Evolutionary conservation across 2,888 invertebrate genomes (phyloP), one percentile per base, ranked within the genome.

Genomic region (Biston stratarius): DNA sequence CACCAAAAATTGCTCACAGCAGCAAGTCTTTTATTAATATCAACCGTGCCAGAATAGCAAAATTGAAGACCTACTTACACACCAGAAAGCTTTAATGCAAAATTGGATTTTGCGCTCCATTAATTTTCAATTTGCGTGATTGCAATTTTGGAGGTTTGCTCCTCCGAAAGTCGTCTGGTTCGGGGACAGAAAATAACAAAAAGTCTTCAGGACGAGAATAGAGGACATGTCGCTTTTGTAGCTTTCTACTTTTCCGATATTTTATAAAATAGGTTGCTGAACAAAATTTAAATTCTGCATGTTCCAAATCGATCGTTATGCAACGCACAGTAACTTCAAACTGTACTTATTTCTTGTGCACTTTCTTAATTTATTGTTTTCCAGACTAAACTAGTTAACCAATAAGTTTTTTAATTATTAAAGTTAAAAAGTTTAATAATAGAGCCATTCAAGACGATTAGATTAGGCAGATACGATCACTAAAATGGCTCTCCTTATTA

Each of bases 91-190:
- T 88, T 82, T 87, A 90, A 92, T 91, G 89, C 89, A 89, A 91
- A 92, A 92, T 92, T 92, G 92, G 91, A 92, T 92, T 91, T 92
- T 85, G 83, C 90, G 92, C 88, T 88, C 92, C 92, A 92, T 92
- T 92, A 92, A 92, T 91, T 92, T 92, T 92, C 92, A 92, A 92
- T 92, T 92, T 92, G 89, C 87, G 91, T 92, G 92, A 92, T 92
- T 92, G 92, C 92, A 91, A 91, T 92, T 91, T 92, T 90, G 89
- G 89, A 90, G 91, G 91, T 91, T 91, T 90, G 89, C 89, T 90
- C 83, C 88, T 86, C 83, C 82, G 84, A 86, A 85, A 89, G 86
- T 87, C 87, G 87, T 82, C 85, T 83, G 85, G 80, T 86, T 86
- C 78, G 87, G 83, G 86, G 87, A 87, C 88, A 85, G 83, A 83